Conservation (phyloP, 1,140 invertebrate genomes). For the Telenomus remus region DNA sequence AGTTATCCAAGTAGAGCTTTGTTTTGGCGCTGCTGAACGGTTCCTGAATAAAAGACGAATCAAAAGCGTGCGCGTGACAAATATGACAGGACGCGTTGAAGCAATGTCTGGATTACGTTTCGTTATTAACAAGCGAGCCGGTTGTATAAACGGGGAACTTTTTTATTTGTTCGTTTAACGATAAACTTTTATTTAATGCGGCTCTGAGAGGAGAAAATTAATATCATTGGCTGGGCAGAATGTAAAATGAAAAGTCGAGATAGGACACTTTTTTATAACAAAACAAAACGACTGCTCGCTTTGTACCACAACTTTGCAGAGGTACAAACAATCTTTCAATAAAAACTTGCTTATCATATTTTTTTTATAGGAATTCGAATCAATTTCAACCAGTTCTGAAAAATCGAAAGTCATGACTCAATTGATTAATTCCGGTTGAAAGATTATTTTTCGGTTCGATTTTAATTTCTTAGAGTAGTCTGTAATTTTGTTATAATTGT, state of each 20-base stretch:
- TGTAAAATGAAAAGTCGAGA: constrained; percentile 12
- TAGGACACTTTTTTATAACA: constrained; percentile 5
- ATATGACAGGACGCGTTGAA: constrained; percentile 7
- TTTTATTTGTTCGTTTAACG: constrained; percentile 23
- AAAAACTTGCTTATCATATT: too few relatives aligned
- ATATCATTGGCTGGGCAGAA: constrained; percentile 27
- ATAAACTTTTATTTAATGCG: constrained; percentile 38
- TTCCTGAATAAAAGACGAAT: too few relatives aligned
- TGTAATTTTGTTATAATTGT: constrained; percentile 9
- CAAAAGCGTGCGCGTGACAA: not conserved
- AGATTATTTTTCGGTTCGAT: too few relatives aligned
- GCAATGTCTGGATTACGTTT: constrained; percentile 2
- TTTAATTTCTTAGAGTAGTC: constrained; percentile 5
- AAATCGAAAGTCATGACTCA: too few relatives aligned
- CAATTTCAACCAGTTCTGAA: constrained; percentile 87
- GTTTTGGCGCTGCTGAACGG: constrained; percentile 14
- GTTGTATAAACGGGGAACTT: constrained; percentile 34
- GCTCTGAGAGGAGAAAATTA: constrained; percentile 15
- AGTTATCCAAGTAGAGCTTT: constrained; percentile 57
- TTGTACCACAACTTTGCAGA: constrained; percentile 49
- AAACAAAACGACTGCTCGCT: constrained; percentile 2
- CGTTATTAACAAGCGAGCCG: constrained; percentile 21
- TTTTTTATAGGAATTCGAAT: too few relatives aligned
- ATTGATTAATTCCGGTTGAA: too few relatives aligned
- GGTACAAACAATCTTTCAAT: too few relatives aligned